Evolutionary conservation across 2,888 invertebrate genomes (phyloP), one percentile per base, ranked within the genome.

Genomic region (Mythimna impura): DNA sequence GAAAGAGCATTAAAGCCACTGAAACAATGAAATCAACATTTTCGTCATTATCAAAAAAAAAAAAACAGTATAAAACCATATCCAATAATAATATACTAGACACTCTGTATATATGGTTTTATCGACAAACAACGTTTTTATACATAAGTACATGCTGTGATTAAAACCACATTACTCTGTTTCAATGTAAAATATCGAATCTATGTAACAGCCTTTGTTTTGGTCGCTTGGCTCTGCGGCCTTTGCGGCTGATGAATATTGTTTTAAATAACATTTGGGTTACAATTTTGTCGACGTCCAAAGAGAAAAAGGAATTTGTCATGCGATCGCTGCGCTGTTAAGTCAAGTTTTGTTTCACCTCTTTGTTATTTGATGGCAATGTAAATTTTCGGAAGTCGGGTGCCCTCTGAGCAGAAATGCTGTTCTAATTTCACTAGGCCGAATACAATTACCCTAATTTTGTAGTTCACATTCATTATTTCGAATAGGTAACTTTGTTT

Each of bases 131-230:
- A 47, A 9, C 65, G 54, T 71, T 75, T 73, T 68, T 62, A 57
- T 72, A 62, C 69, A 55, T 64, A 65, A 50, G 54, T 75, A 80
- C 30, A 54, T 4, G 17, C 54, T 76, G 71, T 82, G 61, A 84
- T 85, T 85, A 85, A 84, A 85, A 84, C 69, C 60, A 66, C 86
- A 85, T 85, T 84, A 85, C 60, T 70, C 12, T 25, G 36, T 17
- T 50, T 47, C 36, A n/a, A 57, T 43, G 68, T 61, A 61, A 64
- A 66, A 61, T 43, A 81, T 66, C 30, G 25, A 64, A 47, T 65
- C 50, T 30, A 66, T 14, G 36, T 25, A 34, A 40, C 60, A 20
- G 2, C 57, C 14, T 76, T 76, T 68, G 82, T 82, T 71, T 78
- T 22, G 58, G 66, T 66, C 17, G 36, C 34, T 50, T 25, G 40